Conservation (phyloP, 2,888 invertebrate species). For the Cosmopolites sordidus region DNA sequence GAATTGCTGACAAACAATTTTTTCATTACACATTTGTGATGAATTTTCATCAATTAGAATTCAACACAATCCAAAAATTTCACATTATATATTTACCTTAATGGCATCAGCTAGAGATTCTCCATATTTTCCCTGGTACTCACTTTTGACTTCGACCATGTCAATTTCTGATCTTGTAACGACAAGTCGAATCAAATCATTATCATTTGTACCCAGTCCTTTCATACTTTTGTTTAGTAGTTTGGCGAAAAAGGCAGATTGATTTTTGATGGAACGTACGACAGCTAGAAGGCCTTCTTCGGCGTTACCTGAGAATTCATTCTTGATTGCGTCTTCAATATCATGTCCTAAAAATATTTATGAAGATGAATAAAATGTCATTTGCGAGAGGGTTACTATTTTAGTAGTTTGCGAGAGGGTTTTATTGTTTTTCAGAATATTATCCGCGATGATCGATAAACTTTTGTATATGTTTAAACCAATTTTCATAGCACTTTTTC, state of each 20-base stretch:
- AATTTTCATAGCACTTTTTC: too few relatives aligned
- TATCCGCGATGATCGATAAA: too few relatives aligned
- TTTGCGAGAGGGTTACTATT: too few relatives aligned
- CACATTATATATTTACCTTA: slow-evolving; percentile 54
- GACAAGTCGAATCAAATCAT: slow-evolving; percentile 77
- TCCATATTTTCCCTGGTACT: slow-evolving; percentile 70
- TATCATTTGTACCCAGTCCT: slow-evolving; percentile 85
- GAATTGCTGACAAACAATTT: too few relatives aligned
- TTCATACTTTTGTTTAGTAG: slow-evolving; percentile 84
- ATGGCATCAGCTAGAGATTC: slow-evolving; percentile 76
- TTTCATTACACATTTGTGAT: too few relatives aligned
- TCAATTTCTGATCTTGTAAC: slow-evolving; percentile 82
- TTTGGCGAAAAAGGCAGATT: slow-evolving; percentile 80
- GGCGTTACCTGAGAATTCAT: slow-evolving; percentile 80
- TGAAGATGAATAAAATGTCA: too few relatives aligned
- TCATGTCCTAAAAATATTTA: slow-evolving; percentile 60
- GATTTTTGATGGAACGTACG: slow-evolving; percentile 74
- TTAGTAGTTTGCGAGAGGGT: too few relatives aligned
- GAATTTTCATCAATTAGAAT: too few relatives aligned
- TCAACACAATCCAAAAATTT: background rate
- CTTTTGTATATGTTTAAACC: too few relatives aligned
- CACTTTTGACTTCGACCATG: slow-evolving; percentile 77
- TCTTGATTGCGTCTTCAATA: slow-evolving; percentile 73
- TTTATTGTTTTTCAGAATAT: too few relatives aligned
- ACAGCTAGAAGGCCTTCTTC: slow-evolving; percentile 78